Evolutionary conservation across 2,113 vertebrate species (phyloP).

Genomic region (Empidonax alnorum): DNA sequence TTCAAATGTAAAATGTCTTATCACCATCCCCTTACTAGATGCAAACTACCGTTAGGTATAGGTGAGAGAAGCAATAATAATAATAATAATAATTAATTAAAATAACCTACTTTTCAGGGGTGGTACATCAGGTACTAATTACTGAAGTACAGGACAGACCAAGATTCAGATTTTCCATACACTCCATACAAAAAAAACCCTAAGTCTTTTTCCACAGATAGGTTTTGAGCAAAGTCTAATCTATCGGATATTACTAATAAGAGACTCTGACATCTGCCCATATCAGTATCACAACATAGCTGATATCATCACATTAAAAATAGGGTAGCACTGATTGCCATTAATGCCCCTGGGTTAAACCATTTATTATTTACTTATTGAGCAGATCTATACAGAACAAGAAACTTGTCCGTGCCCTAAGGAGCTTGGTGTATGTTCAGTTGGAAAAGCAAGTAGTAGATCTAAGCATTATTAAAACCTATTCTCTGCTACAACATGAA

Average conservation of each 20-base stretch:
- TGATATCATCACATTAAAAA: neutral
- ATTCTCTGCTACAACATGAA: neutral
- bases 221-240: neutral
- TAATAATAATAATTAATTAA: neutral
- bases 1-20: neutral
- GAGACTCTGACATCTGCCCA: neutral
- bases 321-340: neutral
- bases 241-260: neutral
- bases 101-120: too few species aligned
- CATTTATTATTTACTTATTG: conserved; percentile 45
- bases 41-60: neutral
- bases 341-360: neutral
- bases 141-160: neutral
- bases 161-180: neutral
- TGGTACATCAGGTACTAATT: neutral
- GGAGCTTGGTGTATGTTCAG: neutral
- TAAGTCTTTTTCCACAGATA: neutral
- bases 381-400: neutral
- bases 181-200: neutral
- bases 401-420: neutral
- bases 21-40: neutral
- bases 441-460: conserved; percentile 8
- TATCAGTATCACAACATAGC: neutral
- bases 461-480: conserved; percentile 20
- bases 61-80: neutral